Conservation (phyloP, 2,888 invertebrate genomes). For the Epinotia nisella region DNA sequence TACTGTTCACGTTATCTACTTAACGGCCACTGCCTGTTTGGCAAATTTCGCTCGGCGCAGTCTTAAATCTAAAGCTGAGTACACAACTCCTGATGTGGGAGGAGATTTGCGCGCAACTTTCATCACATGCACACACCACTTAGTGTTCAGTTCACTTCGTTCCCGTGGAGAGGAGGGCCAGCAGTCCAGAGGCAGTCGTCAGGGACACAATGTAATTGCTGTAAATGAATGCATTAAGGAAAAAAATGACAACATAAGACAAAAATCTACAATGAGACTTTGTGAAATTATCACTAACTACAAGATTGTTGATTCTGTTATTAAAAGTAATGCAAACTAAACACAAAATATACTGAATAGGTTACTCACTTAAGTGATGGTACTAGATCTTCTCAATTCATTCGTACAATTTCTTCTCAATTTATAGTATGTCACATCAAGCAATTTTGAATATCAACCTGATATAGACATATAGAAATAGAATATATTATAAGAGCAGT, state of each 20-base stretch:
- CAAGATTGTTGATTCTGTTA: neutral
- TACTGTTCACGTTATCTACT: no score
- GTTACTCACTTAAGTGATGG: neutral
- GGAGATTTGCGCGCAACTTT: conserved; percentile 36
- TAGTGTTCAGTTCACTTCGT: conserved; percentile 84
- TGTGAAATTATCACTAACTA: neutral
- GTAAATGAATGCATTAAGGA: conserved; percentile 57
- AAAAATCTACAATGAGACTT: neutral
- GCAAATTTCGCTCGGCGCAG: no score
- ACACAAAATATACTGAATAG: conserved; percentile 3
- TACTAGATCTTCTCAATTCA: neutral
- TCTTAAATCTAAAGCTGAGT: conserved; percentile 49
- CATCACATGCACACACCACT: conserved; percentile 53
- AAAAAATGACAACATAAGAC: conserved; percentile 17
- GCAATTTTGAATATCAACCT: neutral
- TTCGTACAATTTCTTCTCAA: neutral
- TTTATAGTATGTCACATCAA: neutral
- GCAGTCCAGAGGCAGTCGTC: conserved; percentile 93
- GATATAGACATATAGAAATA: no score
- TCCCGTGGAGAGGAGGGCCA: conserved; percentile 98
- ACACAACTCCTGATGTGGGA: conserved; percentile 41
- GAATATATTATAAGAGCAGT: no score
- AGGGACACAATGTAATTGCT: conserved; percentile 97
- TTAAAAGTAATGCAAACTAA: neutral
- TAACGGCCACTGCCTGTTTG: no score